Evolutionary conservation across 2,888 invertebrate genomes (phyloP).

Genomic region (Poecilus cupreus): DNA sequence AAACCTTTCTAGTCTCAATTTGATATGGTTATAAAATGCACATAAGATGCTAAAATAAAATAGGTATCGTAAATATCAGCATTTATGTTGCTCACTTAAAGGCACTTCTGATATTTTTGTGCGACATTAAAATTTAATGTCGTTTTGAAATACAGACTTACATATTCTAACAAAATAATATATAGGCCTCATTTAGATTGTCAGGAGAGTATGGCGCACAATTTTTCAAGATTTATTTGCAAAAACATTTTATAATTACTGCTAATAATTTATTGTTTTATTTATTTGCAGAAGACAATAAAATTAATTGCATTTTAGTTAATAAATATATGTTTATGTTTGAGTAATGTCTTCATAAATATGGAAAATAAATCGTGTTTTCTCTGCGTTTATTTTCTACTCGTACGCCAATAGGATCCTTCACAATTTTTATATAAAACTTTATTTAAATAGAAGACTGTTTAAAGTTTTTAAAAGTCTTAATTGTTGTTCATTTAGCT

Average conservation of each 20-base stretch:
- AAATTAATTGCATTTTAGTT: neutral
- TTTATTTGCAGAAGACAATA: neutral
- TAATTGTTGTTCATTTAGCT: too few species aligned
- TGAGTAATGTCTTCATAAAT: neutral
- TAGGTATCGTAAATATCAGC: neutral
- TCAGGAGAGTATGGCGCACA: neutral
- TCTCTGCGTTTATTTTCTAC: too few species aligned
- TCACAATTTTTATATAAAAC: too few species aligned
- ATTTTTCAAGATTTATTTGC: neutral
- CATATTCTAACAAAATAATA: neutral
- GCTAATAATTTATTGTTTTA: neutral
- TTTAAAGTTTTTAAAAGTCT: too few species aligned
- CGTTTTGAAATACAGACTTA: slow-evolving; percentile 7
- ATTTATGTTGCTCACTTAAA: slow-evolving; percentile 36
- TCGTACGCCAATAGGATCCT: too few species aligned
- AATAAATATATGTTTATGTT: neutral
- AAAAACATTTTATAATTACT: neutral
- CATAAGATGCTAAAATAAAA: slow-evolving; percentile 18
- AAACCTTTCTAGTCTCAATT: slow-evolving; percentile 31
- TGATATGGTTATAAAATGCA: slow-evolving; percentile 23
- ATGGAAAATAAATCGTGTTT: neutral
- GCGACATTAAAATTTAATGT: slow-evolving; percentile 34
- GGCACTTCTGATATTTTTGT: slow-evolving; percentile 21
- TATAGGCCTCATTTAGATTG: neutral
- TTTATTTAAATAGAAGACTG: too few species aligned